Evolutionary conservation across 2,888 invertebrate species (phyloP), one percentile per base, ranked within the genome.

Genomic region (Pasiphila rectangulata): DNA sequence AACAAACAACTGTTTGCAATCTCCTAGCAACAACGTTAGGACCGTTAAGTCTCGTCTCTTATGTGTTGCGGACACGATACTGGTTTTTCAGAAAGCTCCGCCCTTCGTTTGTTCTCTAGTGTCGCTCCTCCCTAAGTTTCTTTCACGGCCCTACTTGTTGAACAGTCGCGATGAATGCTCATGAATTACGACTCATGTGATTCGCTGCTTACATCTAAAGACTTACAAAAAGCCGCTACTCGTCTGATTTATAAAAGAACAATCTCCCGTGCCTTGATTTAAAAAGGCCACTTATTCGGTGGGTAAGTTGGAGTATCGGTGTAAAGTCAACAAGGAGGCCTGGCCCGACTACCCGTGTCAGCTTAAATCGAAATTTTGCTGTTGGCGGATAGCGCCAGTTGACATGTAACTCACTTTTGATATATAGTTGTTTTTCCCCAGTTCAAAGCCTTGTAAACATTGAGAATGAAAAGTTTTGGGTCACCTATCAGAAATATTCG

Each of bases 371-470:
- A 77, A 81, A 79, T 80, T 75, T 73, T 49, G 64, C 67, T 71
- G 62, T 64, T 67, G 64, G 63, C 72, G 72, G 75, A 73, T 72
- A 73, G 67, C 71, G 67, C 67, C 76, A 73, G 79, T 83, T 79
- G 78, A 81, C 79, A 83, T 79, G 74, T 78, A 81, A 83, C 78
- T 83, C 75, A 79, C 80, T 86, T 85, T 83, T 85, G 84, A 85
- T 85, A 75, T 85, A 84, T 83, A 74, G 81, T 74, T 83, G 81
- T 84, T 86, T 83, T 81, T 80, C 75, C 72, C 68, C 70, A 81
- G 75, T 83, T 74, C 61, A 66, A 69, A 67, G 69, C 73, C 75
- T 75, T 82, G 75, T 80, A 79, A 85, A 81, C 78, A 81, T 77
- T 63, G 66, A 64, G 64, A 63, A 69, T 64, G 64, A 59, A 76